Base-by-base conservation (phyloP, 2,888 invertebrate species). In the Heteropelma amictum region DNA sequence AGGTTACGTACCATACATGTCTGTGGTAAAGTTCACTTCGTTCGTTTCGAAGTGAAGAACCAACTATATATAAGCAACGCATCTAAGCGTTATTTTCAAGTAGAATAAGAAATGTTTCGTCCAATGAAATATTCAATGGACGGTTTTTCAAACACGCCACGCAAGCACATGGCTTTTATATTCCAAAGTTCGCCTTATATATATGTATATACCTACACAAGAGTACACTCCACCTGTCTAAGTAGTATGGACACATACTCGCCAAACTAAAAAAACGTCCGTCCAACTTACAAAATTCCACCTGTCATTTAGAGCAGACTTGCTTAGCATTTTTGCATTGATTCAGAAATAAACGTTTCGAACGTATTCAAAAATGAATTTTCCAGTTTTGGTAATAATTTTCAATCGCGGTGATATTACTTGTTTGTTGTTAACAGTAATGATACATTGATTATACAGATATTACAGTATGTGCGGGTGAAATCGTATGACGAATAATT, bases 91-190 rank as follows among this genome's bases (percentile, higher is more conserved):
- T 74, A 60, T 64, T 60, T 61, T 56, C 69, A 56, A 60, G 60
- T 12, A 64, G 58, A 64, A 74, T 69, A 74, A 70, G 69, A 64
- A 64, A 56, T 56, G 64, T 58, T 72, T 63, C 79, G 71, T 65
- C 42, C 72, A 51, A 53, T 83, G 75, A 82, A 83, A 83, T 83
- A 83, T 83, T 81, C 80, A 82, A 53, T 65, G 75, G 51, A 64
- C 35, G 77, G 68, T 81, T 80, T 80, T 79, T 65, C 54, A 77
- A 80, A 78, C 69, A 53, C 69, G 60, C 64, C 53, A 38, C 35
- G 12, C 40, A 17, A 38, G 53, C 53, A 38, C 58, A 40, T 30
- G 35, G 64, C 47, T 70, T 74, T 65, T 60, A 70, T 60, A 69
- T 74, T 64, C 64, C 53, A 58, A 64, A 69, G 64, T 69, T 69